These are phyloP conservation scores for Epinotia ramella DNA, from an alignment of 2,888 invertebrate genomes.

Conservation along the genomic window DNA sequence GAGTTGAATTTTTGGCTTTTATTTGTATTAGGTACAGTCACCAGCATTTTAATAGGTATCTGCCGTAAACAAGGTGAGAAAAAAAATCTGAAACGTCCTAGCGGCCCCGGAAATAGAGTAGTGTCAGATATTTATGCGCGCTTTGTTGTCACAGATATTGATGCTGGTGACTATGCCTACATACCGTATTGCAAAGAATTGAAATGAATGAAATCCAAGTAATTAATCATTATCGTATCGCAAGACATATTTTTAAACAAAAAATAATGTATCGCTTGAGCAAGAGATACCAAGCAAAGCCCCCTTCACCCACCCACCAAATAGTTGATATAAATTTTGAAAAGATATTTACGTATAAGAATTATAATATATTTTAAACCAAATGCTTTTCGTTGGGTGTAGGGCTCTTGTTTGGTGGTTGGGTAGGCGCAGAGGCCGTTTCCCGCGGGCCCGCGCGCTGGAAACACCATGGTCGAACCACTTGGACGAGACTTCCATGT, in stretches of 20 bases:
- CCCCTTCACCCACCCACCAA: slow-evolving; percentile 86
- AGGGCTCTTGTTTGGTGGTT: slow-evolving; percentile 86
- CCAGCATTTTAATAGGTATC: too few relatives aligned
- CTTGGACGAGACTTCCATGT: slow-evolving; percentile 59
- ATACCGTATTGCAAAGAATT: slow-evolving; percentile 11
- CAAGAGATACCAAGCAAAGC: slow-evolving; percentile 86
- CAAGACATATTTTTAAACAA: slow-evolving; percentile 48
- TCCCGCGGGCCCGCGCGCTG: slow-evolving; percentile 82
- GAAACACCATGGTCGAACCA: slow-evolving; percentile 55
- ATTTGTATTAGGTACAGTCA: too few relatives aligned
- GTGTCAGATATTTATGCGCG: too few relatives aligned
- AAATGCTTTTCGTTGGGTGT: slow-evolving; percentile 77
- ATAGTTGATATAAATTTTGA: slow-evolving; percentile 71
- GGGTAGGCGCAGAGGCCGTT: slow-evolving; percentile 83
- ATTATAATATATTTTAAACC: slow-evolving; percentile 51
- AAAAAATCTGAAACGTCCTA: too few relatives aligned
- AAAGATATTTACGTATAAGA: slow-evolving; percentile 47
- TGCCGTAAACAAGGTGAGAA: too few relatives aligned
- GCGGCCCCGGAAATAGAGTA: too few relatives aligned
- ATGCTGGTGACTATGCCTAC: background rate
- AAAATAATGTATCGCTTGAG: slow-evolving; percentile 55
- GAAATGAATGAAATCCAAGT: slow-evolving; percentile 12
- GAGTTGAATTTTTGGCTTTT: background rate
- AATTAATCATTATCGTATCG: slow-evolving; percentile 43
- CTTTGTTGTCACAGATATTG: background rate